phyloP scores from a whole-genome alignment of 2,113 vertebrate genomes.

The Suncus etruscus region DNA sequence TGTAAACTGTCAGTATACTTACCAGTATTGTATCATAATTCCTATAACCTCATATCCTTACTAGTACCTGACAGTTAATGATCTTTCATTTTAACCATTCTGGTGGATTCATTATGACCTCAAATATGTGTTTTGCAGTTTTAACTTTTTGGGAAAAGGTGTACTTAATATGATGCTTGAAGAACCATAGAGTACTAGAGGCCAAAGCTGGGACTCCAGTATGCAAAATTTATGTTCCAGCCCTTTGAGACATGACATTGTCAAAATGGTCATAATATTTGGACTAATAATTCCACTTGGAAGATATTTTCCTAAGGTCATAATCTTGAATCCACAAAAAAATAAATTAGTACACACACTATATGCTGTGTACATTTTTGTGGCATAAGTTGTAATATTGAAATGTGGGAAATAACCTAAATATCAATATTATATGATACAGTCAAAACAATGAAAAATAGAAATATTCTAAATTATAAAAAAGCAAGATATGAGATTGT shows the following conservation, averaged over 20 bases:
- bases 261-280: constrained; percentile 53
- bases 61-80: neutral
- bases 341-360: constrained; percentile 17
- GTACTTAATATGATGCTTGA: no score
- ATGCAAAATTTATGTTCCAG: neutral
- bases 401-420: constrained; percentile 55
- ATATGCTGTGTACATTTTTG: neutral
- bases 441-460: constrained; percentile 54
- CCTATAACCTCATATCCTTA: constrained; percentile 30
- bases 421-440: neutral
- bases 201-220: no score
- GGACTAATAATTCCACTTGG: constrained; percentile 56
- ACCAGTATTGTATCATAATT: constrained; percentile 27
- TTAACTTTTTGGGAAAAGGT: no score
- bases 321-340: constrained; percentile 51
- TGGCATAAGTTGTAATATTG: constrained; percentile 36
- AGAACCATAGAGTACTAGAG: no score
- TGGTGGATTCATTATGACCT: constrained; percentile 34
- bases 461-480: constrained; percentile 46
- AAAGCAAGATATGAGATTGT: constrained; percentile 47
- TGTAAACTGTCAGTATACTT: neutral
- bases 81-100: constrained; percentile 47
- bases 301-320: neutral
- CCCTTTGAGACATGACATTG: constrained; percentile 3
- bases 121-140: constrained; percentile 33